phyloP scores from a whole-genome alignment of 2,888 invertebrate genomes.

The Sepiola atlantica region DNA sequence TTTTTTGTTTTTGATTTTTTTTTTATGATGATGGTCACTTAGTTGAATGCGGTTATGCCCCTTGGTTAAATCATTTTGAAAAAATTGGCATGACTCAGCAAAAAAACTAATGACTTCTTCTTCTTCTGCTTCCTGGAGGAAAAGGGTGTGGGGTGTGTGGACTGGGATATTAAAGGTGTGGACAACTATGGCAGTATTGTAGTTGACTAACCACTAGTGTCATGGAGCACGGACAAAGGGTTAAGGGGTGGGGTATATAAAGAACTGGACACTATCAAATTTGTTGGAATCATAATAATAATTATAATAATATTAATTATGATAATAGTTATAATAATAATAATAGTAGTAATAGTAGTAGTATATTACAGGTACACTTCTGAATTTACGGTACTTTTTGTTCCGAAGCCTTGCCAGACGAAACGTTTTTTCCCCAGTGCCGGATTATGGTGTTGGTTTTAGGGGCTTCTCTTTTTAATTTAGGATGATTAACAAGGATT shows the following conservation, averaged over 20 bases:
- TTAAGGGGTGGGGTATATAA: neutral
- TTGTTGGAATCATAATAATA: neutral
- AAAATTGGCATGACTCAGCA: neutral
- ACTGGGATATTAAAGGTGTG: neutral
- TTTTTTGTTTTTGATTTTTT: no score
- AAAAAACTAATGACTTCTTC: neutral
- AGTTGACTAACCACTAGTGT: constrained; percentile 32
- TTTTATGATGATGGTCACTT: neutral
- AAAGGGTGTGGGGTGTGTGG: no score
- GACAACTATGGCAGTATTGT: neutral
- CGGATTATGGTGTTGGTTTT: no score
- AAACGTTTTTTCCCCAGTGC: no score
- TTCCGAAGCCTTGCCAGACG: no score
- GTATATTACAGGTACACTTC: neutral
- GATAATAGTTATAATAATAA: neutral
- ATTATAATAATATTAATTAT: neutral
- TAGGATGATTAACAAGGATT: no score
- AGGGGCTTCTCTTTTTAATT: no score
- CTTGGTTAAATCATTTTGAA: neutral
- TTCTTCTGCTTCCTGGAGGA: neutral
- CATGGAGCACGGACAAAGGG: neutral
- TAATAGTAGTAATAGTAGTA: neutral
- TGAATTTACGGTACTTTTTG: no score
- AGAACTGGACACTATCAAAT: neutral
- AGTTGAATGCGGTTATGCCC: neutral